phyloP scores from a whole-genome alignment of 2,797 vertebrate genomes.

The Chaunax sp. region DNA sequence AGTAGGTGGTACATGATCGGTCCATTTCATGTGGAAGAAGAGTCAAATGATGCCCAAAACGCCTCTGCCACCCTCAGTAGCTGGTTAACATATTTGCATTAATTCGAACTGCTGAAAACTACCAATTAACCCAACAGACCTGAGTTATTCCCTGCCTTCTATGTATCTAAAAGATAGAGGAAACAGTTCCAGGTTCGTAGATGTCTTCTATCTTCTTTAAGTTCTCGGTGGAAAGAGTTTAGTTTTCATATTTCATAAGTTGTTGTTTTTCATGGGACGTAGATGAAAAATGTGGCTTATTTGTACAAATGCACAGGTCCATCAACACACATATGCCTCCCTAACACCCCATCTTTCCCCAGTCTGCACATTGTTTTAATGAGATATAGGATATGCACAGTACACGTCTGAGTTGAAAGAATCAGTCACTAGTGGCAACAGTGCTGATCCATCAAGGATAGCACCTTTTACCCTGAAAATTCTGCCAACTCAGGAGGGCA shows the following conservation, averaged over 20 bases:
- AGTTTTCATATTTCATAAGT: background rate
- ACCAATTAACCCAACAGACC: no score
- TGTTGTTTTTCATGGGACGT: constrained; percentile 1
- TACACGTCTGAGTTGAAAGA: constrained; percentile 86
- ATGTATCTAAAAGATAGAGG: no score
- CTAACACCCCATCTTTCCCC: constrained; percentile 35
- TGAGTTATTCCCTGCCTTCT: no score
- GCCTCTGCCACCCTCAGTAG: no score
- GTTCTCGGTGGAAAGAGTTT: no score
- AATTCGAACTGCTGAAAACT: background rate
- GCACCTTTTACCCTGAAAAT: constrained; percentile 90
- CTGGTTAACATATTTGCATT: no score
- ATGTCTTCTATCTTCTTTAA: no score
- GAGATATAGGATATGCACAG: constrained; percentile 88
- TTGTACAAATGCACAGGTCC: constrained; percentile 17
- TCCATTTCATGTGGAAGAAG: no score
- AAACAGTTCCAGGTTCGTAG: no score
- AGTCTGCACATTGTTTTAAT: constrained; percentile 83
- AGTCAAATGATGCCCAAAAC: no score
- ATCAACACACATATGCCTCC: constrained; percentile 1
- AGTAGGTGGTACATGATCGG: no score
- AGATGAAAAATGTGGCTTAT: constrained; percentile 18
- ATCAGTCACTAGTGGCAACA: constrained; percentile 89
- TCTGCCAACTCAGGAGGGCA: constrained; percentile 91
- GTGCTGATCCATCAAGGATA: constrained; percentile 95